Percentiles rank a stretch among this genome's conserved stretches.
Conservation (phyloP, 2,888 invertebrate genomes). For the Mystacides longicornis region DNA sequence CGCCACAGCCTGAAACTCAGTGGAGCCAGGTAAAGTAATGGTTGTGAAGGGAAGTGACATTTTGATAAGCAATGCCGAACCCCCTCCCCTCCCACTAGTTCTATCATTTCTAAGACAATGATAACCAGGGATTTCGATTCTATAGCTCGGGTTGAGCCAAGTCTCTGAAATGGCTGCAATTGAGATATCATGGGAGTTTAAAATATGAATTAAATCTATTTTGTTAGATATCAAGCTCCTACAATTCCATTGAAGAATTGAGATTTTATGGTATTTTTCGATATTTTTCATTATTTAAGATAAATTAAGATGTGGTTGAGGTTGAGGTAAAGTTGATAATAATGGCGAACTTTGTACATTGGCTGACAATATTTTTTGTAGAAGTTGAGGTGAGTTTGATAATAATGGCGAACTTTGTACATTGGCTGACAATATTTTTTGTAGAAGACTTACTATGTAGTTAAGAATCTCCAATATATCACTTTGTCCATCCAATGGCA, state of each 20-base stretch:
- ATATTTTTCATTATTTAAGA: not conserved
- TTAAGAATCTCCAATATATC: too few relatives aligned
- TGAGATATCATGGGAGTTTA: not conserved
- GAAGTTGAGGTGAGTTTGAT: not conserved
- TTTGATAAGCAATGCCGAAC: too few relatives aligned
- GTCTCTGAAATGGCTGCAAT: not conserved
- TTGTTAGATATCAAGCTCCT: not conserved
- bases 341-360: too few relatives aligned
- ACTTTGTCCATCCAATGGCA: too few relatives aligned
- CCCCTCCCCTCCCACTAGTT: too few relatives aligned
- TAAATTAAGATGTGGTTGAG: not conserved
- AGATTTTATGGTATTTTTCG: not conserved
- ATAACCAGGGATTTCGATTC: not conserved
- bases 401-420: not conserved
- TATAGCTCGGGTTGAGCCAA: not conserved
- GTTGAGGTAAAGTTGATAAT: not conserved
- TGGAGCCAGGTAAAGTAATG: too few relatives aligned
- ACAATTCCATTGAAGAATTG: conserved; percentile 1
- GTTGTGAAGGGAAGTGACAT: too few relatives aligned
- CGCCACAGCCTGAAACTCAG: too few relatives aligned
- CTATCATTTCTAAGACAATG: not conserved
- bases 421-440: too few relatives aligned
- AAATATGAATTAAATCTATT: not conserved
- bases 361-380: too few relatives aligned
- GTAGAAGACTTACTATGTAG: too few relatives aligned